Base-by-base conservation (phyloP, 2,888 invertebrate genomes). In the Siphlonurus alternatus region DNA sequence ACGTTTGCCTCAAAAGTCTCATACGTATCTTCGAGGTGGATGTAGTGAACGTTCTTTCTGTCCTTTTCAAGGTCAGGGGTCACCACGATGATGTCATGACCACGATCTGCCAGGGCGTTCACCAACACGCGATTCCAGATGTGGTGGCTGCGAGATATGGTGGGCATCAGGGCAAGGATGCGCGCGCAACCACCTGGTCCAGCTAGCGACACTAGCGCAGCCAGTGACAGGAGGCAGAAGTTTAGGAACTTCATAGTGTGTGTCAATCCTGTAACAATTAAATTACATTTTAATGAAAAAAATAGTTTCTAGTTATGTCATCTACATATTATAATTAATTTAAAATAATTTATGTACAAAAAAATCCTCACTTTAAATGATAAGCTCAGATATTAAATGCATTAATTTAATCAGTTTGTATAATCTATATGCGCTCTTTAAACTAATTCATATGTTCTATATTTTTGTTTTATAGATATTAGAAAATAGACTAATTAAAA, bases 11-110 rank as follows among this genome's bases (percentile, higher is more conserved):
- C n/a, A 10, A 61, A 23, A 23, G 51, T 15, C 19, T 56, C 61
- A 19, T 24, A 63, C 1, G 22, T 15, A 25, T 25, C 15, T 60
- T 63, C 38, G 38, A 38, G 38, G 5, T 38, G 5, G 5, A 38
- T 38, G 38, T 38, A 38, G 38, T 15, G 38, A 5, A 38, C 5
- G 38, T 38, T 38, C 38, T 38, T 38, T 38, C 5, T 20, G 2
- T 63, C 59, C 15, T 66, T 66, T 19, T 65, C 66, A n/a, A 66
- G 67, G 25, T 69, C 66, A 15, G 70, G 69, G 22, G 71, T 70
- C 1, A 73, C 63, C 3, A 69, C 66, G 2, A 71, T 70, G 7
- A 73, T 66, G 10, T 71, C 65, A 63, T 73, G 73, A 18, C 72
- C 72, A 3, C 71, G 65, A 3, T 69, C 66, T 18, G 68, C 70